These are phyloP conservation scores for Lasaia peninsularis DNA, from an alignment of 1,140 invertebrate species.

Conservation along the genomic window DNA sequence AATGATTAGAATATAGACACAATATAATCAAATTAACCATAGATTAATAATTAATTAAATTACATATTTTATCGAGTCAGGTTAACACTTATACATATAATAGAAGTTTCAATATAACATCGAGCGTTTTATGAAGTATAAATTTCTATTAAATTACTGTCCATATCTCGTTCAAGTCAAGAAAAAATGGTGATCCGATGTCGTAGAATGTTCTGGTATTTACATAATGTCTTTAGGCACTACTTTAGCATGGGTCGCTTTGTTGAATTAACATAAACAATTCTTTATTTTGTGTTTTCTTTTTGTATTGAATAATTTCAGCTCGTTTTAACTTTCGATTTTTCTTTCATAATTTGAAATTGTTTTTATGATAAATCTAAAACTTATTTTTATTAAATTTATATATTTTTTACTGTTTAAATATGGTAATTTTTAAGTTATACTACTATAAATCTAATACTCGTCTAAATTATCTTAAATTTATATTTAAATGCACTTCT, in stretches of 20 bases:
- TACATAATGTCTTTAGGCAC: slow-evolving; percentile 3
- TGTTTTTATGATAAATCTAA: no score
- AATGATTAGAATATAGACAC: slow-evolving; percentile 10
- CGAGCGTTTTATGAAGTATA: neutral
- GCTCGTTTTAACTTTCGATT: no score
- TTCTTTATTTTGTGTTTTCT: neutral
- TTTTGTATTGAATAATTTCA: no score
- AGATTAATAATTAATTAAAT: neutral
- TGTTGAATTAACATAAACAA: neutral
- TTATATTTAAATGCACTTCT: no score
- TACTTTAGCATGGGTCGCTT: neutral
- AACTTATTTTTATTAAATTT: no score
- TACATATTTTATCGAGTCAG: neutral
- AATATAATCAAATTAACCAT: slow-evolving; percentile 5
- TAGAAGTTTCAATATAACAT: neutral
- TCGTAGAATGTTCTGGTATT: neutral
- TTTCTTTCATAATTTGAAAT: no score
- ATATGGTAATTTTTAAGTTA: no score
- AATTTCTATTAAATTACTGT: slow-evolving; percentile 2
- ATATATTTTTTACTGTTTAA: no score
- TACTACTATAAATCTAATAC: no score
- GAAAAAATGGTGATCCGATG: slow-evolving; percentile 7
- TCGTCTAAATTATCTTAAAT: no score
- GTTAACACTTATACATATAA: neutral
- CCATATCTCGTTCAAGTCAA: slow-evolving; percentile 1